Conservation (phyloP, 2,888 invertebrate genomes). For the Microctonus hyperodae region DNA sequence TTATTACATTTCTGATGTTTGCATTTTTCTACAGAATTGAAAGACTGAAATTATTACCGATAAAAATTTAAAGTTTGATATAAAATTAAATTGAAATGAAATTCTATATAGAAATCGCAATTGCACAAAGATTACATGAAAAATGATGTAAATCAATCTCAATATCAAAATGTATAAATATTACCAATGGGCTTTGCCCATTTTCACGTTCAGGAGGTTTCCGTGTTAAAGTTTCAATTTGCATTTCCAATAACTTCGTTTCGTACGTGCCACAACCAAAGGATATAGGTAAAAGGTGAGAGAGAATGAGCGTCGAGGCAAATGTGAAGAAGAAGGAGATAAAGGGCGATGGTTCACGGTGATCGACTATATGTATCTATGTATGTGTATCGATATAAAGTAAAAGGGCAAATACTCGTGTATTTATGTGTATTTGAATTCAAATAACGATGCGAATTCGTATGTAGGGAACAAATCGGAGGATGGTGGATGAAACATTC, state of each 20-base stretch:
- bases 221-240: slow-evolving; percentile 38
- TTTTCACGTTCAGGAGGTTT: slow-evolving; percentile 17
- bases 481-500: slow-evolving; percentile 32
- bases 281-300: slow-evolving; percentile 4
- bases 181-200: slow-evolving; percentile 18
- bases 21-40: not conserved
- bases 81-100: too few relatives aligned
- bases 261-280: slow-evolving; percentile 20
- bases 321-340: not conserved
- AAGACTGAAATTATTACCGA: too few relatives aligned
- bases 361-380: slow-evolving; percentile 12
- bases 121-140: not conserved
- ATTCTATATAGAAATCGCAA: too few relatives aligned
- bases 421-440: slow-evolving; percentile 24
- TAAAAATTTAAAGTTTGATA: too few relatives aligned
- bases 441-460: slow-evolving; percentile 12
- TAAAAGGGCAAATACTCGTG: slow-evolving; percentile 15
- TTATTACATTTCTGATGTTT: not conserved
- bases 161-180: slow-evolving; percentile 16
- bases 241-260: slow-evolving; percentile 44
- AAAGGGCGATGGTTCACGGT: not conserved
- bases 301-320: not conserved
- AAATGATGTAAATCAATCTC: slow-evolving; percentile 19
- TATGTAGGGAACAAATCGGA: slow-evolving; percentile 5
- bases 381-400: not conserved